Percentiles rank a stretch among this genome's conserved stretches.
Evolutionary conservation across 2,888 invertebrate genomes (phyloP).

Genomic region (Drosophila nigritarsus): DNA sequence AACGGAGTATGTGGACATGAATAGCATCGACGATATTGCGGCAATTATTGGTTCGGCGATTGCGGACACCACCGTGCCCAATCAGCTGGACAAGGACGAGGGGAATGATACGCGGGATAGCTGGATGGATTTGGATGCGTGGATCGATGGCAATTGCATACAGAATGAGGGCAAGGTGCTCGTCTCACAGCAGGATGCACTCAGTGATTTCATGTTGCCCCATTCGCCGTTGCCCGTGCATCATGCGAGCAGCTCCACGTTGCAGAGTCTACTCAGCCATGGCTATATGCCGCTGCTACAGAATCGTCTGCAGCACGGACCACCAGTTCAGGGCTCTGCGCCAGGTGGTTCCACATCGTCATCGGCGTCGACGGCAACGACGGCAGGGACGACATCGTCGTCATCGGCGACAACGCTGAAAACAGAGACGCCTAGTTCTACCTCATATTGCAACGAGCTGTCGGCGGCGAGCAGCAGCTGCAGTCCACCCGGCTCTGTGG

Average conservation of each 20-base stretch:
- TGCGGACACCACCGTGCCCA: slow-evolving; percentile 94
- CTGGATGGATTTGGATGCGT: slow-evolving; percentile 95
- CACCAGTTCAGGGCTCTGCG: slow-evolving; percentile 83
- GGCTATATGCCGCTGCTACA: slow-evolving; percentile 93
- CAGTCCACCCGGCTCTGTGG: slow-evolving; percentile 94
- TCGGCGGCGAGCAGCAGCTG: slow-evolving; percentile 88
- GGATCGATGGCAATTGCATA: slow-evolving; percentile 92
- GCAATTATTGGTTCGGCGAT: slow-evolving; percentile 95
- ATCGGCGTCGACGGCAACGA: slow-evolving; percentile 35
- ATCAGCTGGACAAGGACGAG: slow-evolving; percentile 89
- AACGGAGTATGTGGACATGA: slow-evolving; percentile 87
- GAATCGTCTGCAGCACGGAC: slow-evolving; percentile 92
- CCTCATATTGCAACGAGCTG: slow-evolving; percentile 90
- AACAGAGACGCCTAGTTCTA: slow-evolving; percentile 90
- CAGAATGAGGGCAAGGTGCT: slow-evolving; percentile 89
- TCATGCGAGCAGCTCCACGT: slow-evolving; percentile 89
- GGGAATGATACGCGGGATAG: slow-evolving; percentile 91
- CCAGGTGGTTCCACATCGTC: slow-evolving; percentile 11
- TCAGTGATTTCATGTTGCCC: slow-evolving; percentile 89
- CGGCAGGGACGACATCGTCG: slow-evolving; percentile 31
- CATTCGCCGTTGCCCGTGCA: slow-evolving; percentile 88
- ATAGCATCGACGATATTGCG: slow-evolving; percentile 92
- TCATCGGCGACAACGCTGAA: slow-evolving; percentile 84
- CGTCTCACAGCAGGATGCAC: slow-evolving; percentile 88
- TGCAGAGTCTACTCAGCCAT: slow-evolving; percentile 91